Conservation (phyloP, 2,888 invertebrate genomes). For the Hybos culiciformis region DNA sequence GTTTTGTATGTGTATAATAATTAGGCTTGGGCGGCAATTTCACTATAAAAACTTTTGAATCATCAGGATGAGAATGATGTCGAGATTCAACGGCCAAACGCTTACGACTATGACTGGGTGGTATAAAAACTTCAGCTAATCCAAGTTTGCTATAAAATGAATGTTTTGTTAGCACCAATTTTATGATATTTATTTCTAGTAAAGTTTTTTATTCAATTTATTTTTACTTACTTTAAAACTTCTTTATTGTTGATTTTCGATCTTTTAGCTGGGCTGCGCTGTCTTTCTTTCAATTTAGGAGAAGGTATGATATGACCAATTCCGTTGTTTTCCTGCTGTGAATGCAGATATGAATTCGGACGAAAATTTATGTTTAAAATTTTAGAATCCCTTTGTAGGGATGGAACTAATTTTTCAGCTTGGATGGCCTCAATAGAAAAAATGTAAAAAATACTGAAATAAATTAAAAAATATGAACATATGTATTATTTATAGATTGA, state of each 20-base stretch:
- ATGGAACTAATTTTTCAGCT: too few species aligned
- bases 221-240: neutral
- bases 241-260: neutral
- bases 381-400: too few species aligned
- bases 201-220: neutral
- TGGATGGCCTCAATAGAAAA: too few species aligned
- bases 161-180: neutral
- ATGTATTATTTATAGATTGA: too few species aligned
- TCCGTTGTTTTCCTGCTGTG: too few species aligned
- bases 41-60: conserved; percentile 76
- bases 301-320: too few species aligned
- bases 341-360: too few species aligned
- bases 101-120: conserved; percentile 67
- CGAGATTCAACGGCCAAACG: conserved; percentile 63
- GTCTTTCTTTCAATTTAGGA: neutral
- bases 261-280: neutral
- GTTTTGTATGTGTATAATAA: conserved; percentile 59
- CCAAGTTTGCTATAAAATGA: conserved; percentile 48
- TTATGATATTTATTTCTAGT: neutral
- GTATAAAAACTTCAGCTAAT: conserved; percentile 54
- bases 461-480: too few species aligned
- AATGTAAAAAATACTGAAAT: too few species aligned
- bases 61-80: conserved; percentile 53
- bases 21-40: conserved; percentile 74
- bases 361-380: too few species aligned